Base-by-base conservation (phyloP, 1,140 invertebrate species). In the Apis cerana region DNA sequence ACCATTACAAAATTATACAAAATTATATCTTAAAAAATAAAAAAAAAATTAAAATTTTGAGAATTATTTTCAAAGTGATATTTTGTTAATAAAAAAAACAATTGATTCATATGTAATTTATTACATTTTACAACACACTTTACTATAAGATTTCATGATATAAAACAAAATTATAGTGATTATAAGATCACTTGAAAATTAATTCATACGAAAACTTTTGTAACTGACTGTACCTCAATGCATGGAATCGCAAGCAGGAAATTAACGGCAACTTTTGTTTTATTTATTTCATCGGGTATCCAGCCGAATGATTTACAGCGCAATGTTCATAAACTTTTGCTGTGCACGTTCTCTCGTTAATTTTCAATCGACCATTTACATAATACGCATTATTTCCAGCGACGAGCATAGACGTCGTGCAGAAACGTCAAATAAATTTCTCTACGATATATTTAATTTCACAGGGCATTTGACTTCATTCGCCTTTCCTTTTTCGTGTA, bases 281-380 rank as follows among this genome's bases (percentile, higher is more conserved):
- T 64, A 75, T 81, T 75, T 59, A 59, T 65, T 52, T 58, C 62
- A 21, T 27, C 33, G 74, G 33, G 3, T 27, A 21, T 23, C 72
- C 58, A n/a, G 3, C 10, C 58, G 19, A 62, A 75, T 75, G 74
- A 62, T 75, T 50, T 50, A 75, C 74, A 62, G 11, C 27, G 21
- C 58, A 19, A 48, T 1, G 23, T 52, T 19, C 19, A 65, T 19
- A 15, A 56, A 58, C 7, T n/a, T 70, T 70, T 19, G 48, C 50
- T 12, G n/a, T 13, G n/a, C 54, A 17, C 13, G 54, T 23, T 67
- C 52, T 48, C 54, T n/a, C 79, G 52, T 74, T 75, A 75, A 81
- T 81, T 75, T 50, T 59, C 72, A 52, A 64, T 81, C 71, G 71
- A 33, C 52, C 62, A 23, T 81, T 75, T 72, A 61, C 52, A 11